phyloP scores from a whole-genome alignment of 2,888 invertebrate genomes.

The Pollenia griseotomentosa region DNA sequence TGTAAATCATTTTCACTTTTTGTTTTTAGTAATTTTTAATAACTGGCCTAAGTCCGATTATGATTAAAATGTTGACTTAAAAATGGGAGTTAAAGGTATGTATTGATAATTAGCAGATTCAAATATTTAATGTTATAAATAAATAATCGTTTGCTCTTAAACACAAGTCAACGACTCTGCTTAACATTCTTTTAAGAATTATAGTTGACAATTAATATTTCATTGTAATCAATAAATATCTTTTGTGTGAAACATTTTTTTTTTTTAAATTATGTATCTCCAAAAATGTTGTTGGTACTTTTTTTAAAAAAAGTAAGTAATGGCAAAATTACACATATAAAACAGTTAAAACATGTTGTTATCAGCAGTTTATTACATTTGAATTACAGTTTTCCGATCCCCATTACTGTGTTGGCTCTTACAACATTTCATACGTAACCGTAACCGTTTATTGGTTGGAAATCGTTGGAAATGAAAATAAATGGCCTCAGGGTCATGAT shows the following conservation, averaged over 20 bases:
- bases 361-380: conserved; percentile 73
- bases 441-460: conserved; percentile 43
- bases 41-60: conserved; percentile 12
- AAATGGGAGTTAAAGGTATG: conserved; percentile 49
- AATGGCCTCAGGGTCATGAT: conserved; percentile 71
- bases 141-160: background rate
- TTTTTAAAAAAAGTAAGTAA: conserved; percentile 37
- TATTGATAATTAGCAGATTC: background rate
- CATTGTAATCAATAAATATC: conserved; percentile 35
- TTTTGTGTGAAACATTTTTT: background rate
- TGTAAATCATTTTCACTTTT: conserved; percentile 64
- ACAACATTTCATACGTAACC: conserved; percentile 43
- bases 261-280: background rate
- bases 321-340: conserved; percentile 63
- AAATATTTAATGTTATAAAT: background rate
- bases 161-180: background rate
- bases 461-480: conserved; percentile 65
- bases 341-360: conserved; percentile 69
- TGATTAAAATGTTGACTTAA: conserved; percentile 49
- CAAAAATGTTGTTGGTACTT: background rate
- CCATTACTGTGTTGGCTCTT: conserved; percentile 13
- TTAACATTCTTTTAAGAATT: background rate
- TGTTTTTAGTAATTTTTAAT: conserved; percentile 41
- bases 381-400: conserved; percentile 64
- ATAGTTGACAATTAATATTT: conserved; percentile 15